Conservation (phyloP, 2,888 invertebrate species). For the Oligia fasciuncula region DNA sequence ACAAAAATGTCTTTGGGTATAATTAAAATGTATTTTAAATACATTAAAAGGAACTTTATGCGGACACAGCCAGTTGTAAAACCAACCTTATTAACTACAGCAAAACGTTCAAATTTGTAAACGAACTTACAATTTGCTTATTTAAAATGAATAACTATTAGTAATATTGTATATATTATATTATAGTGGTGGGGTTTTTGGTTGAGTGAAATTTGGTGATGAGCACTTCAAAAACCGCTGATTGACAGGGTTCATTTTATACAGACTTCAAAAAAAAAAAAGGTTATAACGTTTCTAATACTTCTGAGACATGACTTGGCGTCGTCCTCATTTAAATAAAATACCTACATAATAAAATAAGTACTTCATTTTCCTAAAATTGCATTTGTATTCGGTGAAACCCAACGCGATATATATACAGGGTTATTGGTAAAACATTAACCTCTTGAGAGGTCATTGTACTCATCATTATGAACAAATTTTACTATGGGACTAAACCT, state of each 20-base stretch:
- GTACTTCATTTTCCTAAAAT: not conserved
- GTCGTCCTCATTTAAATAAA: not conserved
- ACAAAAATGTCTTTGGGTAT: slow-evolving; percentile 37
- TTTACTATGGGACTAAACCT: no score
- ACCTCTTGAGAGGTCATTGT: no score
- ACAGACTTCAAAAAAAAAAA: no score
- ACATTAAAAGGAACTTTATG: slow-evolving; percentile 51
- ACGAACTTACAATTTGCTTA: not conserved
- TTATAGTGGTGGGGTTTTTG: not conserved
- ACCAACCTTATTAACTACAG: slow-evolving; percentile 35
- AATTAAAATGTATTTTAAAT: slow-evolving; percentile 7
- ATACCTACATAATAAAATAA: not conserved
- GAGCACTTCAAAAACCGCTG: not conserved
- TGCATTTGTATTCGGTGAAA: not conserved
- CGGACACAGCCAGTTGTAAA: slow-evolving; percentile 55
- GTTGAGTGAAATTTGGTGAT: not conserved
- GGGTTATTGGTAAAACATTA: no score
- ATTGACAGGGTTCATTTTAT: not conserved
- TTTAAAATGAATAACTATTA: no score
- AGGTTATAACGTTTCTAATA: not conserved
- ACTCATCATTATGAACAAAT: no score
- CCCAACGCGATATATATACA: not conserved
- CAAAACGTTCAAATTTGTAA: slow-evolving; percentile 10
- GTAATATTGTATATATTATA: slow-evolving; percentile 13
- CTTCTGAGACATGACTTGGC: no score